Evolutionary conservation across 2,888 invertebrate genomes (phyloP).

Genomic region (Lycophotia porphyrea): DNA sequence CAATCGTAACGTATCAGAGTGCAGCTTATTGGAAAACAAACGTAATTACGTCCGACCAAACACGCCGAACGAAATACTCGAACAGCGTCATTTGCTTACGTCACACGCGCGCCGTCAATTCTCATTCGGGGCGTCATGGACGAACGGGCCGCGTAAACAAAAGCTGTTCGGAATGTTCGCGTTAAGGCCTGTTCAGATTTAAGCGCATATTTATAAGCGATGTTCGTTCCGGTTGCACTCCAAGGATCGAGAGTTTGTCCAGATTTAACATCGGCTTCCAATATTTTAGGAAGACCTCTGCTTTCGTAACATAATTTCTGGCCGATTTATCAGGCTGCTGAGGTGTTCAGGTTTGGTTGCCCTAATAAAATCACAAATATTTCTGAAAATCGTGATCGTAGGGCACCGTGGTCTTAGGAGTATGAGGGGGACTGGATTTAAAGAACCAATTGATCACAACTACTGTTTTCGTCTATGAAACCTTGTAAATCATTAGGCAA

Average conservation of each 20-base stretch:
- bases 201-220: conserved; percentile 55
- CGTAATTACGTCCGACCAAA: conserved; percentile 63
- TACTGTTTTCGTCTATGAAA: neutral
- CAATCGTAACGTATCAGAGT: conserved; percentile 66
- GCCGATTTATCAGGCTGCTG: conserved; percentile 1
- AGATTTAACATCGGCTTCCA: conserved; percentile 34
- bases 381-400: neutral
- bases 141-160: conserved; percentile 60
- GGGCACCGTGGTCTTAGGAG: no score
- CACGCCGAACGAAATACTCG: conserved; percentile 59
- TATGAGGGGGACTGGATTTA: neutral
- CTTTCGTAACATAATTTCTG: conserved; percentile 14
- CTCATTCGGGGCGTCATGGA: conserved; percentile 63
- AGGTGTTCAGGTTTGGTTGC: neutral
- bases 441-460: neutral
- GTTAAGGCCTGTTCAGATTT: conserved; percentile 42
- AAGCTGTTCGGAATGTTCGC: conserved; percentile 51
- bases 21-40: conserved; percentile 67
- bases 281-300: conserved; percentile 10
- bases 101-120: conserved; percentile 65
- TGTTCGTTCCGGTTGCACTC: conserved; percentile 39
- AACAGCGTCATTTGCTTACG: conserved; percentile 66
- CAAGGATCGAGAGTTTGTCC: conserved; percentile 42
- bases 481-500: neutral
- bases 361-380: neutral